A percentile compares a stretch with the other conserved stretches of the same genome.
Evolutionary conservation across 1,140 invertebrate species (phyloP).

Genomic region (Musca vetustissima): DNA sequence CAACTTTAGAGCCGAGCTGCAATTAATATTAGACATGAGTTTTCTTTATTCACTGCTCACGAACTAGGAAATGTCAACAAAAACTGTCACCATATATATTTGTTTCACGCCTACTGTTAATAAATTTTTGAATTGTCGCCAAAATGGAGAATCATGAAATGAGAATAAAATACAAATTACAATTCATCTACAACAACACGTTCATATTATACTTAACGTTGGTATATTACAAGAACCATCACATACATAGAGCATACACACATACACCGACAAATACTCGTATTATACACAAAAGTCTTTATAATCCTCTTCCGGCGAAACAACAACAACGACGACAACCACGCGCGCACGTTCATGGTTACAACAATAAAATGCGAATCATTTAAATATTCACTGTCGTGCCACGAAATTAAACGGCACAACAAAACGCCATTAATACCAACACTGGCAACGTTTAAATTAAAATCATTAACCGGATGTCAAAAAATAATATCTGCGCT

Average conservation of each 20-base stretch:
- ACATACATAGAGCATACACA: not conserved
- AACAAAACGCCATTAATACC: not conserved
- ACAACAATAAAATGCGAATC: conserved; percentile 17
- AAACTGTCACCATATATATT: conserved; percentile 13
- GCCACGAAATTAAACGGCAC: not conserved
- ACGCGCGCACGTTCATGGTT: not conserved
- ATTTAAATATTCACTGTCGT: not conserved
- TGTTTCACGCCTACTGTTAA: conserved; percentile 11
- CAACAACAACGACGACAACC: not conserved
- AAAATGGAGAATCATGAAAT: no score
- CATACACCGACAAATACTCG: not conserved
- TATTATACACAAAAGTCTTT: no score
- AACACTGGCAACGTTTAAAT: not conserved
- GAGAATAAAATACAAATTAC: conserved; percentile 10
- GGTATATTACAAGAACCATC: not conserved
- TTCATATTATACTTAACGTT: not conserved
- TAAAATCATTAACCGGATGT: conserved; percentile 14
- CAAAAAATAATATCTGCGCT: conserved; percentile 3
- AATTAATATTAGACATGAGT: no score
- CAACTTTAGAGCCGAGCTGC: no score
- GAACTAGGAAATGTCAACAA: not conserved
- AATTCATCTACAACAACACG: not conserved
- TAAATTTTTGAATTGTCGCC: not conserved
- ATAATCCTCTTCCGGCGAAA: no score
- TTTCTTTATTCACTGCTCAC: no score